Percentiles rank a stretch among this genome's conserved stretches.
Evolutionary conservation across 2,888 invertebrate species (phyloP).

Genomic region (Tubulanus polymorphus): DNA sequence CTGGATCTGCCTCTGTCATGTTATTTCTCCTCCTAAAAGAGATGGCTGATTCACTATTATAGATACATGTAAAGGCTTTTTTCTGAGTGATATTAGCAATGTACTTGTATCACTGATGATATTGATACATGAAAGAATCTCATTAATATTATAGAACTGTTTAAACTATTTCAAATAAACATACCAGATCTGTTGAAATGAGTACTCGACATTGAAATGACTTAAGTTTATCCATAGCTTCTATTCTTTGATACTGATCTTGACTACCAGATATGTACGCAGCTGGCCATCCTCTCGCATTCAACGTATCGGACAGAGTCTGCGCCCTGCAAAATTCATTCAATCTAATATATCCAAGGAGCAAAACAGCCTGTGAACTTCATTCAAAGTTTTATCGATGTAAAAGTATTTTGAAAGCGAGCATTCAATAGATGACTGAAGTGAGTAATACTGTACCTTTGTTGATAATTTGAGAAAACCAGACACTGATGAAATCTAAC

Average conservation of each 20-base stretch:
- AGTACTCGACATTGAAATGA: constrained; percentile 78
- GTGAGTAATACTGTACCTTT: constrained; percentile 56
- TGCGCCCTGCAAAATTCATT: too few relatives aligned
- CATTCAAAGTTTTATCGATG: too few relatives aligned
- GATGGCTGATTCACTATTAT: too few relatives aligned
- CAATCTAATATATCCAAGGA: too few relatives aligned
- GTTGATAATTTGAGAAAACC: constrained; percentile 85
- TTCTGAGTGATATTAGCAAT: too few relatives aligned
- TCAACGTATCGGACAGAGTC: constrained; percentile 70
- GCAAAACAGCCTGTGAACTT: too few relatives aligned
- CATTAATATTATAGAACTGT: constrained; percentile 1
- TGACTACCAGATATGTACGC: constrained; percentile 75
- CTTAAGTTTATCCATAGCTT: constrained; percentile 73
- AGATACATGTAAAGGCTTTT: too few relatives aligned
- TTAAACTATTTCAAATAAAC: constrained; percentile 20
- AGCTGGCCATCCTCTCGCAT: constrained; percentile 71
- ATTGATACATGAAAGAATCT: constrained; percentile 9
- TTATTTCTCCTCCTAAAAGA: too few relatives aligned
- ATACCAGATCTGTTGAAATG: constrained; percentile 72
- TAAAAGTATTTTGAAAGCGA: too few relatives aligned
- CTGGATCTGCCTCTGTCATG: too few relatives aligned
- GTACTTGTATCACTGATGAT: too few relatives aligned
- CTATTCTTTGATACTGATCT: constrained; percentile 72
- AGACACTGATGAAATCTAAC: constrained; percentile 84
- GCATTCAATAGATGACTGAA: too few relatives aligned